Conservation (phyloP, 2,113 vertebrate species). For the Nycticebus coucang region DNA sequence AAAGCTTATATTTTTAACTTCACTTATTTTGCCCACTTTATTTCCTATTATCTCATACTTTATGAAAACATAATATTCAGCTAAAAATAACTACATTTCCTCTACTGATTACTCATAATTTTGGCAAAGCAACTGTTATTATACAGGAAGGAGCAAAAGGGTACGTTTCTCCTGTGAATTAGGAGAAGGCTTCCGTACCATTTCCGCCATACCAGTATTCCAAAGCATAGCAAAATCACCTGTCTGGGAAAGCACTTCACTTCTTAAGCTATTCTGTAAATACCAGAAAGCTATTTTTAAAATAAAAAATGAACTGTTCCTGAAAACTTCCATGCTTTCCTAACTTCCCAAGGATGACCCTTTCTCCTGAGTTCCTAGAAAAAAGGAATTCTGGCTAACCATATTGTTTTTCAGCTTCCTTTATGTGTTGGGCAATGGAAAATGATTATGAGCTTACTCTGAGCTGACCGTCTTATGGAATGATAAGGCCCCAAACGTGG, state of each 20-base stretch:
- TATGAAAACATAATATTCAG: constrained; percentile 59
- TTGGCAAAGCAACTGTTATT: constrained; percentile 61
- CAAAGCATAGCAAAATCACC: constrained; percentile 45
- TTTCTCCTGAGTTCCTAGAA: constrained; percentile 54
- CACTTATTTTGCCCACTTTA: constrained; percentile 53
- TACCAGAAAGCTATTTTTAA: constrained; percentile 13
- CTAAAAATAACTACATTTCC: constrained; percentile 70
- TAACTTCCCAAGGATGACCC: constrained; percentile 30
- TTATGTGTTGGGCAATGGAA: background rate
- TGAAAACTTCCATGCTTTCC: background rate
- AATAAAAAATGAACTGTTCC: background rate
- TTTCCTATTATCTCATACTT: constrained; percentile 65
- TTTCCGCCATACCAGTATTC: background rate
- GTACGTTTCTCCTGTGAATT: constrained; percentile 47
- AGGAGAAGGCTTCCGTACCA: background rate
- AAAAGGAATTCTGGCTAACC: constrained; percentile 2
- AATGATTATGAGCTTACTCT: background rate
- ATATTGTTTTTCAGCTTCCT: background rate
- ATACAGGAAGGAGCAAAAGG: constrained; percentile 71
- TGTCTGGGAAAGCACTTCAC: constrained; percentile 35
- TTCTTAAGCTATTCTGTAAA: constrained; percentile 44
- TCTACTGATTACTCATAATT: constrained; percentile 68
- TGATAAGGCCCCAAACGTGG: background rate
- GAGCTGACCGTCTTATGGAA: background rate
- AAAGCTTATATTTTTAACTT: constrained; percentile 46